phyloP scores from a whole-genome alignment of 2,113 vertebrate genomes.

The Clarias batrachus region DNA sequence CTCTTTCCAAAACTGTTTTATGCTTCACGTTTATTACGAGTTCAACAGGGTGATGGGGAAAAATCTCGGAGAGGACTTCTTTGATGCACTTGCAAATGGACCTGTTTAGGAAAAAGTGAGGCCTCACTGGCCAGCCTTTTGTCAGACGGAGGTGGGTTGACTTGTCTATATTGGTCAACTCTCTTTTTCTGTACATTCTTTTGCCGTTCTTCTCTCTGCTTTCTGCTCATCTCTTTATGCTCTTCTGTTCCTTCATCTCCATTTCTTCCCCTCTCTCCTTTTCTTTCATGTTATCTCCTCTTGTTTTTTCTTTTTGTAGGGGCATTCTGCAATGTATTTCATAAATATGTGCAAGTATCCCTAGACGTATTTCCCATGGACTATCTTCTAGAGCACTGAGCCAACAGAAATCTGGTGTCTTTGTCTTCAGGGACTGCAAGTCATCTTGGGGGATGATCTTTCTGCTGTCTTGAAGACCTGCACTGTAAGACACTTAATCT shows the following conservation, averaged over 20 bases:
- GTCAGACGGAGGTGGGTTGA: constrained; percentile 40
- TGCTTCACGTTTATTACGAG: neutral
- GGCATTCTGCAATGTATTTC: neutral
- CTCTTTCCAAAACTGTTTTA: too few species aligned
- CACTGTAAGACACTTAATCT: too few species aligned
- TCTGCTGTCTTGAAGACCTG: too few species aligned
- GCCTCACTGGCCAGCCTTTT: constrained; percentile 26
- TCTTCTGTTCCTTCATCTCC: too few species aligned
- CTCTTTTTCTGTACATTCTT: too few species aligned
- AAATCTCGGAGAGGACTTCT: constrained; percentile 44
- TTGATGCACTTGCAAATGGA: constrained; percentile 44
- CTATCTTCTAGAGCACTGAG: constrained; percentile 41
- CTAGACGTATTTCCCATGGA: neutral
- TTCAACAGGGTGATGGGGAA: constrained; percentile 28
- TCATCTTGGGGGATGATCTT: too few species aligned
- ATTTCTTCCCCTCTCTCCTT: too few species aligned
- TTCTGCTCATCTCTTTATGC: too few species aligned
- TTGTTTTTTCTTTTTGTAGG: neutral
- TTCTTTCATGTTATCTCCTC: neutral
- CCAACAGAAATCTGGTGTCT: constrained; percentile 42
- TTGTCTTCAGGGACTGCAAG: constrained; percentile 37
- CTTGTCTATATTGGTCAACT: neutral
- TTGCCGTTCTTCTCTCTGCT: neutral
- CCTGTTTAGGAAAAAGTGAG: constrained; percentile 39
- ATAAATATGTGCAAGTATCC: neutral